These are phyloP conservation scores for Arothron firmamentum DNA, from an alignment of 2,113 vertebrate genomes.

Conservation along the genomic window DNA sequence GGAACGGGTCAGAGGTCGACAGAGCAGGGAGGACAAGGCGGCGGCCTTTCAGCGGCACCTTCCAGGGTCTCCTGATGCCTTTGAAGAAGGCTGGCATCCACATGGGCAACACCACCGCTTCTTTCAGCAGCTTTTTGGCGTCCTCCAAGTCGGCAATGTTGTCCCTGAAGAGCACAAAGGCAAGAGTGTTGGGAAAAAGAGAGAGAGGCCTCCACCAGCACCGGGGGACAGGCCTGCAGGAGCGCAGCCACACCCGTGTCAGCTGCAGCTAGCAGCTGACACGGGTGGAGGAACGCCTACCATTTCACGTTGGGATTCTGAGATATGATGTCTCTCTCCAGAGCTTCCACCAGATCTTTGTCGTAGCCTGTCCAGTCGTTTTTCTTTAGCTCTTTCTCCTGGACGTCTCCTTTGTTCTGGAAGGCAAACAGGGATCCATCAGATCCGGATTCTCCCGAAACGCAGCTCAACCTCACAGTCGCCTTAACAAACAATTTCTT, in stretches of 20 bases:
- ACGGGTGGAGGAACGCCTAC: conserved; percentile 64
- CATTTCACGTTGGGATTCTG: conserved; percentile 96
- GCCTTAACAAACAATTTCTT: conserved; percentile 43
- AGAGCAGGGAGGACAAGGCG: neutral
- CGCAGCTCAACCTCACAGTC: neutral
- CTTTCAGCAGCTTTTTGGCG: conserved; percentile 94
- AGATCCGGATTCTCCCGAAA: neutral
- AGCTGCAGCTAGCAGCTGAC: neutral
- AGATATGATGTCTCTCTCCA: conserved; percentile 98
- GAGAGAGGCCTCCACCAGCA: neutral
- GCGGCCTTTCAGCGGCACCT: conserved; percentile 60
- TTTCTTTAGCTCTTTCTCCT: conserved; percentile 86
- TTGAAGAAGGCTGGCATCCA: conserved; percentile 99
- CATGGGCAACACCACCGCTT: conserved; percentile 96
- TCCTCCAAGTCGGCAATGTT: conserved; percentile 95
- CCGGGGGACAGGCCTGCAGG: too few species aligned
- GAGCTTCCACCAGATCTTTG: conserved; percentile 92
- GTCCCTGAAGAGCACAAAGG: conserved; percentile 74
- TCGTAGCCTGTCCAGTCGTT: conserved; percentile 93
- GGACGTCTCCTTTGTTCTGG: conserved; percentile 85
- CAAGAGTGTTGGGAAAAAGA: neutral
- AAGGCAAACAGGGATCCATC: conserved; percentile 10
- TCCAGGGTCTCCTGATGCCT: conserved; percentile 96
- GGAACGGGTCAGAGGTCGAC: neutral
- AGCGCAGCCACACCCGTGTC: too few species aligned